phyloP scores from a whole-genome alignment of 2,113 vertebrate species.

The Columbina picui region DNA sequence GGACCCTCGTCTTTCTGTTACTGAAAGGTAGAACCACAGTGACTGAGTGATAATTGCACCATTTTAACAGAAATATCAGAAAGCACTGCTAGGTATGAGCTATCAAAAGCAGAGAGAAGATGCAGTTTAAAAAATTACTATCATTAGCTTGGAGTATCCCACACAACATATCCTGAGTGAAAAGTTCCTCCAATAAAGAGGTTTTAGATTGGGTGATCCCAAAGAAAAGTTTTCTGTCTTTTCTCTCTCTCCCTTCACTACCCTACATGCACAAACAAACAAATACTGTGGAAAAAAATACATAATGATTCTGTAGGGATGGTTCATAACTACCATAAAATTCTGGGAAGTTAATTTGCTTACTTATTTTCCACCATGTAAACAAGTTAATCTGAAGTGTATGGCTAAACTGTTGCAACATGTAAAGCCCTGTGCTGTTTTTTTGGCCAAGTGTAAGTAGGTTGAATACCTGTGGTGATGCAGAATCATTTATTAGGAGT shows the following conservation, averaged over 20 bases:
- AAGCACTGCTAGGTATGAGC: neutral
- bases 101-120: neutral
- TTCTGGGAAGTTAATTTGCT: neutral
- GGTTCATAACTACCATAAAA: neutral
- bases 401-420: neutral
- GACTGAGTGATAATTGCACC: no score
- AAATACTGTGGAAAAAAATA: neutral
- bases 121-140: neutral
- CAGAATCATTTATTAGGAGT: neutral
- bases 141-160: fast-evolving
- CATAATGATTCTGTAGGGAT: neutral
- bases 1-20: neutral
- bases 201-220: neutral
- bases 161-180: neutral
- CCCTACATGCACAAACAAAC: neutral
- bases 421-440: neutral
- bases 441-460: neutral
- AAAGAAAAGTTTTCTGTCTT: neutral
- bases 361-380: neutral
- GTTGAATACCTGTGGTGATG: neutral
- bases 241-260: neutral
- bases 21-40: neutral
- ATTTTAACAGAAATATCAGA: neutral
- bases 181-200: neutral
- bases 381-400: neutral